Evolutionary conservation across 2,888 invertebrate genomes (phyloP).

Genomic region (Cyrtodaria siliqua): DNA sequence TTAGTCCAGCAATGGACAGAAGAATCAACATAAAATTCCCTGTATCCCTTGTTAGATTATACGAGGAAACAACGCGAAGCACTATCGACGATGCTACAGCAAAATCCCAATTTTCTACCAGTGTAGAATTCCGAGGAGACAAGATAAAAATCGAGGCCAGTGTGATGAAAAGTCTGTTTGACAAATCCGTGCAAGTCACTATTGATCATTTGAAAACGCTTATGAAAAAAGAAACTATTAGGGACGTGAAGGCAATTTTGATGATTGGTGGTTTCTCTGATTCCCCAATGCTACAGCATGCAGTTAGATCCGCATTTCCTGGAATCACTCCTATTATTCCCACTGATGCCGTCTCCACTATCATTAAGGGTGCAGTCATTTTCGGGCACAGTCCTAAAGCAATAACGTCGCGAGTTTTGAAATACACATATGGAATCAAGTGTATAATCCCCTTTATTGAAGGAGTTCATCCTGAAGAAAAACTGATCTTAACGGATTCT

Average conservation of each 20-base stretch:
- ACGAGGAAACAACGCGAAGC: not conserved
- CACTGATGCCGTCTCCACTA: conserved; percentile 12
- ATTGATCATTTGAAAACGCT: conserved; percentile 10
- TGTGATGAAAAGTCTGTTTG: conserved; percentile 15
- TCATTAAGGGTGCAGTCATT: conserved; percentile 26
- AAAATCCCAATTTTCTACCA: not conserved
- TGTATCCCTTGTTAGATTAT: conserved; percentile 4
- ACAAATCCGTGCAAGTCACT: conserved; percentile 8
- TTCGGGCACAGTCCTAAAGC: conserved; percentile 18
- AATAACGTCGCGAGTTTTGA: conserved; percentile 14
- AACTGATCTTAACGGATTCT: not conserved
- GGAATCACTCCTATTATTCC: conserved; percentile 12
- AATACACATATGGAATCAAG: conserved; percentile 26
- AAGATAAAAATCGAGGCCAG: conserved; percentile 12
- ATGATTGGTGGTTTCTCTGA: conserved; percentile 39
- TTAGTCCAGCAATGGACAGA: not conserved
- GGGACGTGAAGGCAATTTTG: conserved; percentile 9
- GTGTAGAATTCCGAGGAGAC: conserved; percentile 1
- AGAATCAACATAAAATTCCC: conserved; percentile 19
- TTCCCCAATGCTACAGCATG: conserved; percentile 28
- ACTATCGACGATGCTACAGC: conserved; percentile 1
- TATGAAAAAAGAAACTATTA: conserved; percentile 1
- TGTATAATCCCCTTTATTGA: not conserved
- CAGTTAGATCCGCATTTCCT: conserved; percentile 12
- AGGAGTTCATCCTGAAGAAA: conserved; percentile 5